These are phyloP conservation scores for Rhyacophila brunnea DNA, from an alignment of 1,140 invertebrate species.

Conservation along the genomic window DNA sequence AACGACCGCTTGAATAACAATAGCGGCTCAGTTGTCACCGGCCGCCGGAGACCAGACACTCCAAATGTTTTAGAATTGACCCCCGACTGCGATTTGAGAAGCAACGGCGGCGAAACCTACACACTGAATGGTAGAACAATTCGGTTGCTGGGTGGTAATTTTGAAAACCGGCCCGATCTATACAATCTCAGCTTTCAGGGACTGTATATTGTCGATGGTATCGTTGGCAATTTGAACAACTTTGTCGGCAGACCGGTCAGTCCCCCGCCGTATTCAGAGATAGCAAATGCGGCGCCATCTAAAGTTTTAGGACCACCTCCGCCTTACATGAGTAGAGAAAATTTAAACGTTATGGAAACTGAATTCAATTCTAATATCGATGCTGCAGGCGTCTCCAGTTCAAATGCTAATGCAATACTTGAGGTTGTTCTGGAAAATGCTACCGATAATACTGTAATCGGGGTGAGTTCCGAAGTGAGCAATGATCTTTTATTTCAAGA, in stretches of 20 bases:
- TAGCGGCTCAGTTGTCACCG: too few species aligned
- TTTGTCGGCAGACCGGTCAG: slow-evolving; percentile 45
- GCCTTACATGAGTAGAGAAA: slow-evolving; percentile 55
- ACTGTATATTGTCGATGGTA: slow-evolving; percentile 27
- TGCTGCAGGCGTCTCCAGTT: not conserved
- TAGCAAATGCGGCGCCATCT: slow-evolving; percentile 46
- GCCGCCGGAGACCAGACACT: slow-evolving; percentile 25
- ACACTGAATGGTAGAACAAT: slow-evolving; percentile 49
- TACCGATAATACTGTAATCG: too few species aligned
- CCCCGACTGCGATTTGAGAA: slow-evolving; percentile 12
- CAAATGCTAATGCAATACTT: too few species aligned
- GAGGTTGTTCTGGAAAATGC: too few species aligned
- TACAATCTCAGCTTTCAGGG: slow-evolving; percentile 17
- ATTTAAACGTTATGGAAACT: slow-evolving; percentile 34
- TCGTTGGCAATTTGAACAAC: slow-evolving; percentile 35
- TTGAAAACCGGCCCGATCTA: slow-evolving; percentile 42
- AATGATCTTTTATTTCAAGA: too few species aligned
- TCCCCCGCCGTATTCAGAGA: slow-evolving; percentile 60
- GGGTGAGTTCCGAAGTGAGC: too few species aligned
- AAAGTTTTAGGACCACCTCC: slow-evolving; percentile 57
- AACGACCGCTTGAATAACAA: too few species aligned
- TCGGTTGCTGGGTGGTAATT: slow-evolving; percentile 43
- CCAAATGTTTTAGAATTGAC: slow-evolving; percentile 26
- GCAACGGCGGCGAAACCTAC: slow-evolving; percentile 39
- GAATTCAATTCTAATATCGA: not conserved